These are phyloP conservation scores for Plutomurus gul DNA, from an alignment of 1,140 invertebrate species.

Conservation along the genomic window DNA sequence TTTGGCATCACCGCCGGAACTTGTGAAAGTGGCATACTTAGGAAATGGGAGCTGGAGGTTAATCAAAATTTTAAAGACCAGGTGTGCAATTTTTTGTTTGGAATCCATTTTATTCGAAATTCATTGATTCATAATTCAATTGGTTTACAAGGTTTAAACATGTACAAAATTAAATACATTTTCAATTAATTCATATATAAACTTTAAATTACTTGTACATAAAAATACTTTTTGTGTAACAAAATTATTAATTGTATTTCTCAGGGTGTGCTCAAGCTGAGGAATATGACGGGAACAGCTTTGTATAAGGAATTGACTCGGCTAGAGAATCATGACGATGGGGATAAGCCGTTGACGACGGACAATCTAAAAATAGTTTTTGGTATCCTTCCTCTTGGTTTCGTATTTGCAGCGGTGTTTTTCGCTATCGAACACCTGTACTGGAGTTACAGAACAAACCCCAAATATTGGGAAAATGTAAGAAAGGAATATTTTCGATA, in stretches of 20 bases:
- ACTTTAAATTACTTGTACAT: too few species aligned
- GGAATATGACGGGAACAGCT: not conserved
- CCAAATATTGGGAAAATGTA: not conserved
- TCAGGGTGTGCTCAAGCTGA: not conserved
- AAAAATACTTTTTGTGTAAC: too few species aligned
- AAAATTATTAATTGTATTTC: too few species aligned
- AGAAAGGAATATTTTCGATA: not conserved
- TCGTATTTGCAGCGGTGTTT: not conserved
- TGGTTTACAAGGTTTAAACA: too few species aligned
- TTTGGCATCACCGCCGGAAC: not conserved
- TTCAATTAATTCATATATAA: too few species aligned
- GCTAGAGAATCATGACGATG: not conserved
- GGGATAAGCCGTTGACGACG: not conserved
- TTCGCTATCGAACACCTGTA: not conserved
- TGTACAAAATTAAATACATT: too few species aligned
- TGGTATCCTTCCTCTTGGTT: not conserved
- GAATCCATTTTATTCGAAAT: too few species aligned
- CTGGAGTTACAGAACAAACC: not conserved
- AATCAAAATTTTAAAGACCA: not conserved
- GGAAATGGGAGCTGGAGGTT: constrained; percentile 1
- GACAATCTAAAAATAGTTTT: not conserved
- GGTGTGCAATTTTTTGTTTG: too few species aligned
- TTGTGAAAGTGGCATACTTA: not conserved
- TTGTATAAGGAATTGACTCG: not conserved
- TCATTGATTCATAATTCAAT: too few species aligned